Conservation (phyloP, 2,888 invertebrate species). For the Thymelicus lineola region DNA sequence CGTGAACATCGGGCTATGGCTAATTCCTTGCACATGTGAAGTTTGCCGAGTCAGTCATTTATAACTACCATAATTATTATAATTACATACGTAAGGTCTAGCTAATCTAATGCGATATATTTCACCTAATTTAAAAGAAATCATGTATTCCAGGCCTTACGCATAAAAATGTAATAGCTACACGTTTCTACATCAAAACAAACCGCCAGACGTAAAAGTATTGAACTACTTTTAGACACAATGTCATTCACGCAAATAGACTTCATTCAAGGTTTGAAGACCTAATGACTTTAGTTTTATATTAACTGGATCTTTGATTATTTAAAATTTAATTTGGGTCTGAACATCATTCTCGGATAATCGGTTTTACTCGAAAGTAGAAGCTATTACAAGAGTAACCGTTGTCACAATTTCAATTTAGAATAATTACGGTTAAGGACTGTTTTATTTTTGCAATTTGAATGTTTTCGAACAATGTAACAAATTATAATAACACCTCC, state of each 20-base stretch:
- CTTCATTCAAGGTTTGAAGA: slow-evolving; percentile 8
- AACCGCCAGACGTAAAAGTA: slow-evolving; percentile 15
- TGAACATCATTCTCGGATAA: neutral
- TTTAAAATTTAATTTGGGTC: neutral
- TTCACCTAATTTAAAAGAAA: too few species aligned
- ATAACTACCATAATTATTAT: too few species aligned
- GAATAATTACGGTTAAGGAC: neutral
- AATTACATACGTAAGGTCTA: too few species aligned
- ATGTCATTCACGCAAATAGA: slow-evolving; percentile 15
- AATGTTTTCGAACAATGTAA: too few species aligned
- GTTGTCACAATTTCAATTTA: neutral
- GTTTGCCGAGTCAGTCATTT: too few species aligned
- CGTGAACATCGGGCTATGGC: too few species aligned
- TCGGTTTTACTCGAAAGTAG: neutral
- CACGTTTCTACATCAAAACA: slow-evolving; percentile 9
- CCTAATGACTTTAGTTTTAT: neutral
- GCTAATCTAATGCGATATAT: too few species aligned
- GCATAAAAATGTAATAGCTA: neutral
- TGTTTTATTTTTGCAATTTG: too few species aligned
- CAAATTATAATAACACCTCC: too few species aligned
- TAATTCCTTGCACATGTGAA: too few species aligned
- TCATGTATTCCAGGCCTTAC: neutral
- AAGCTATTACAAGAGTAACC: neutral
- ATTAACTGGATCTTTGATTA: too few species aligned
- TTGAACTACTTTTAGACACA: slow-evolving; percentile 17